Evolutionary conservation across 2,797 vertebrate species (phyloP).

Genomic region (Nasua narica): DNA sequence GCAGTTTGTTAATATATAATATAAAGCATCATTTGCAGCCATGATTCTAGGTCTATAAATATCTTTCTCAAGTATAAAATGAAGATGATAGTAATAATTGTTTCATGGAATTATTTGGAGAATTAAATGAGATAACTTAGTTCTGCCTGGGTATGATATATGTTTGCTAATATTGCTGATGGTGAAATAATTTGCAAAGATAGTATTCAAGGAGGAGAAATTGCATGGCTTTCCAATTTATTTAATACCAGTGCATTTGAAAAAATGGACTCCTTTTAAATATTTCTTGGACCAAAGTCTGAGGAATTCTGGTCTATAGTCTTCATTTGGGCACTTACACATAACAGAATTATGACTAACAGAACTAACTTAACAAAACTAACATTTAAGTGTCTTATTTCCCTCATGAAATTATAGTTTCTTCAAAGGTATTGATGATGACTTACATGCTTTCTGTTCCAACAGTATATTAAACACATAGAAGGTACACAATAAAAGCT

Average conservation of each 20-base stretch:
- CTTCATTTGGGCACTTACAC: background rate
- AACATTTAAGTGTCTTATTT: background rate
- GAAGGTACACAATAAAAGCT: background rate
- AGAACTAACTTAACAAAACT: no score
- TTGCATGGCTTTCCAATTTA: background rate
- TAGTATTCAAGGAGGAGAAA: background rate
- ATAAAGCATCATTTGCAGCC: background rate
- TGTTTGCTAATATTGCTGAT: background rate
- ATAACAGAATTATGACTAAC: background rate
- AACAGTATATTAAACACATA: background rate
- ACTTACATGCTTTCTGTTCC: background rate
- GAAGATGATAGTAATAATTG: background rate
- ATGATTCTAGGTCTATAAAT: background rate
- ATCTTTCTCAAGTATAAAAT: background rate
- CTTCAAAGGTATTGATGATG: background rate
- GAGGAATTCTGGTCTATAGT: background rate
- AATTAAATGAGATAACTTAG: background rate
- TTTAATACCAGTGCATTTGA: background rate
- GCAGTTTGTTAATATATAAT: background rate
- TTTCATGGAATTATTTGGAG: background rate
- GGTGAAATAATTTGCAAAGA: background rate
- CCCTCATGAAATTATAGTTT: background rate
- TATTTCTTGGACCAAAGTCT: background rate
- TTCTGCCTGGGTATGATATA: background rate
- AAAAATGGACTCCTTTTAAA: background rate